Evolutionary conservation across 1,140 invertebrate species (phyloP), one percentile per base, ranked within the genome.

Genomic region (Bilobella aurantiaca): DNA sequence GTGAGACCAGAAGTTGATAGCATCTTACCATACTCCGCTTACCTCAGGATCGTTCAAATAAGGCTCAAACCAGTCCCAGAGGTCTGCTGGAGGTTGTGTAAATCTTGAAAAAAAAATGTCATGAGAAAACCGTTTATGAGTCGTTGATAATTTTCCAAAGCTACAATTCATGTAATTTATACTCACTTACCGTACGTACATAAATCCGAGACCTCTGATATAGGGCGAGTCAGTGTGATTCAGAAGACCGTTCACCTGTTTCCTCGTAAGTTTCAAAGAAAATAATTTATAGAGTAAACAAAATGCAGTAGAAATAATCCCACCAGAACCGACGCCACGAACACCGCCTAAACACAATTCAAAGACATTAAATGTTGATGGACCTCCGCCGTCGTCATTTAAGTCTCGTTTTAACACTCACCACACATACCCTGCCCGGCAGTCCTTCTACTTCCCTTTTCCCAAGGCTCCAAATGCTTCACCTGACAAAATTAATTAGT

Each of bases 271-370:
- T 73, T 91, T 89, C 72, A 99, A 79, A 3, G 96, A 98, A 78
- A 96, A 99, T 64, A 99, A 80, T 82, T 99, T 99, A 79, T 97
- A 99, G 8, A 99, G 83, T n/a, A 99, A 82, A 78, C 94, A 97
- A 78, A 93, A 98, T 0, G 96, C 95, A 69, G 96, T 98, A 3
- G 93, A 97, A 14, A 99, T 96, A 70, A 99, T 98, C 29, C 97
- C 97, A 63, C 97, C 59, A 21, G 59, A 30, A 5, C 59, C 59
- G 21, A 99, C 96, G 58, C 96, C 96, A 73, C 96, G 83, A 5
- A 98, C 96, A 79, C 95, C 95, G 77, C 96, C 96, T n/a, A 87
- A 96, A 98, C 96, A 99, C 98, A 75, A 96, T 96, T 71, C 53
- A 30, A 84, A 81, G 25, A 83, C 84, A 46, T 81, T 79, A 31